These are phyloP conservation scores for Branchipolynoe longqiensis DNA, from an alignment of 2,888 invertebrate species.

Conservation along the genomic window DNA sequence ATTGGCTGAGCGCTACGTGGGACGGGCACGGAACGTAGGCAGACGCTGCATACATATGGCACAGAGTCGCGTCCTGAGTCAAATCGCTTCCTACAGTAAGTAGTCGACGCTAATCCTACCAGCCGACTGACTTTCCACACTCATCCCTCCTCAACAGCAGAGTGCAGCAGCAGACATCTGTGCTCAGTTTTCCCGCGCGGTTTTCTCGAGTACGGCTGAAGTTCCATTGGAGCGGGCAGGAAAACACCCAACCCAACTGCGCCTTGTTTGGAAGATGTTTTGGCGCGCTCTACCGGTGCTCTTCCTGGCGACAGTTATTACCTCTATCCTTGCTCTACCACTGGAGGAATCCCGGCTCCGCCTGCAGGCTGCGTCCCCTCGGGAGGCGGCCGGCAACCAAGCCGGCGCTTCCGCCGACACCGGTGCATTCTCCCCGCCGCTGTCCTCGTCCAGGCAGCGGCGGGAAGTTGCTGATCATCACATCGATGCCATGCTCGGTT, in stretches of 20 bases:
- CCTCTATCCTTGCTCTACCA: not conserved
- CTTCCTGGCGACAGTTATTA: constrained; percentile 24
- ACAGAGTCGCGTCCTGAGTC: not conserved
- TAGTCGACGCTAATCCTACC: not conserved
- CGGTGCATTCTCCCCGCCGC: too few species aligned
- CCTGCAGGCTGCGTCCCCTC: not conserved
- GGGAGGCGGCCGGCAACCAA: not conserved
- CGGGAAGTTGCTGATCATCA: not conserved
- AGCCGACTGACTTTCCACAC: not conserved
- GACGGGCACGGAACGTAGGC: not conserved
- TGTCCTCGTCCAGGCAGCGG: not conserved
- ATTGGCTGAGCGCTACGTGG: not conserved
- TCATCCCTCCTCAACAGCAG: too few species aligned
- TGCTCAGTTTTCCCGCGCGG: too few species aligned
- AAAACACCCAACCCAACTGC: not conserved
- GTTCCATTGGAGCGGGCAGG: too few species aligned
- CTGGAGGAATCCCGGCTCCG: not conserved
- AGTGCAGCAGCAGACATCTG: too few species aligned
- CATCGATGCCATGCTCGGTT: too few species aligned
- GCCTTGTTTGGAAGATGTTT: constrained; percentile 21
- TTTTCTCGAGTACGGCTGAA: too few species aligned
- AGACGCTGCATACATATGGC: constrained; percentile 43
- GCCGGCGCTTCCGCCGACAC: not conserved
- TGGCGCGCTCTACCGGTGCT: constrained; percentile 27
- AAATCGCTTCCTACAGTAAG: not conserved